These are phyloP conservation scores for Aepyceros melampus DNA, from an alignment of 2,113 vertebrate species.

Conservation along the genomic window DNA sequence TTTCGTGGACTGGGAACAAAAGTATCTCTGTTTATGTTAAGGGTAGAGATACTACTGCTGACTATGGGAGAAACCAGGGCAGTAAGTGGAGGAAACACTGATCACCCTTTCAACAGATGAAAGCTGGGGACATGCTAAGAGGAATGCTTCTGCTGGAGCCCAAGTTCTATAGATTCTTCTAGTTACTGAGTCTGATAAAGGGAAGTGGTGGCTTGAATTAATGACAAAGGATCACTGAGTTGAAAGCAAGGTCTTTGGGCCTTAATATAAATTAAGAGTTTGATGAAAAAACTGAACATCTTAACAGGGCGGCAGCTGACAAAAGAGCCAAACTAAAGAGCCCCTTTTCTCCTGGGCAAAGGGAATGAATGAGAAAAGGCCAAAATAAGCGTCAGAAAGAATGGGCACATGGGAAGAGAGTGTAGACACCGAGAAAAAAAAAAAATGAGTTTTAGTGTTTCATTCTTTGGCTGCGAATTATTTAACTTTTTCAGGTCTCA, in stretches of 20 bases:
- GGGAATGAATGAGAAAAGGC: neutral
- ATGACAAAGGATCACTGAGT: neutral
- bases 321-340: neutral
- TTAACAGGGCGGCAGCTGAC: neutral
- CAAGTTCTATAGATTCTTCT: neutral
- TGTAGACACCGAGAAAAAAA: rapidly evolving
- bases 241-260: neutral
- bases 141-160: neutral
- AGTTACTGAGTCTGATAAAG: neutral
- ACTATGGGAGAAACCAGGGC: neutral
- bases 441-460: neutral
- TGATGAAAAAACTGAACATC: neutral
- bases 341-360: neutral
- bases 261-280: neutral
- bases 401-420: too few relatives aligned
- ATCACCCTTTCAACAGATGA: neutral
- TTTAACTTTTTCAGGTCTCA: neutral
- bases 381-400: neutral
- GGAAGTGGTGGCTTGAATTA: neutral
- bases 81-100: neutral
- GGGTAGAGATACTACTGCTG: neutral
- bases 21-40: neutral
- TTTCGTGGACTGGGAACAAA: neutral
- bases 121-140: neutral
- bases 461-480: neutral